Conservation (phyloP, 2,797 vertebrate genomes). For the Helostoma temminkii region DNA sequence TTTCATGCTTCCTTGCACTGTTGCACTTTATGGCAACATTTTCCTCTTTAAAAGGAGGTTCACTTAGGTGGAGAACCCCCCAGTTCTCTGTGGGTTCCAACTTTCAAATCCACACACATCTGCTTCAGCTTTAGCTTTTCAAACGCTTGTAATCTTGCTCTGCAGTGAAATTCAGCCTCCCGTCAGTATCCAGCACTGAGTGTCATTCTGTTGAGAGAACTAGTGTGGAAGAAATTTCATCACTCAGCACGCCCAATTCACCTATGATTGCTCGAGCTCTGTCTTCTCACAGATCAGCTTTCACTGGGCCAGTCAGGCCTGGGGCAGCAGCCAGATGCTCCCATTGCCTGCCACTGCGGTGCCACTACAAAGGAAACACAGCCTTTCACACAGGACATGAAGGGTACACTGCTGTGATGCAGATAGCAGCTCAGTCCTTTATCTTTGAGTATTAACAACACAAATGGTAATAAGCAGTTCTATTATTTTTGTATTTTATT, state of each 20-base stretch:
- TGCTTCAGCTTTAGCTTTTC: conserved; percentile 49
- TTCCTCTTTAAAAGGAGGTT: conserved; percentile 44
- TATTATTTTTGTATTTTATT: neutral
- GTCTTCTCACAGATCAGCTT: conserved; percentile 73
- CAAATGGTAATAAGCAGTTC: conserved; percentile 29
- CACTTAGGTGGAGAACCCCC: conserved; percentile 13
- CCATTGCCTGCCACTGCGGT: conserved; percentile 50
- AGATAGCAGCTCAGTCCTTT: conserved; percentile 45
- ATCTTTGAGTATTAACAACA: conserved; percentile 50
- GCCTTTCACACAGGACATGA: conserved; percentile 52
- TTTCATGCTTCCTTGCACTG: conserved; percentile 65
- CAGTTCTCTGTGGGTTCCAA: conserved; percentile 18
- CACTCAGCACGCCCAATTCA: conserved; percentile 65
- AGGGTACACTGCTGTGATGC: conserved; percentile 49
- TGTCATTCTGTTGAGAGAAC: conserved; percentile 51
- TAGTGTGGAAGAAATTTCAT: conserved; percentile 65
- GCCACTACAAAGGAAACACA: conserved; percentile 63
- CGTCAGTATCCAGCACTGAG: conserved; percentile 17
- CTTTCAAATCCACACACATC: conserved; percentile 45
- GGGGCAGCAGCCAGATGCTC: conserved; percentile 68
- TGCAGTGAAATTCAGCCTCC: conserved; percentile 27
- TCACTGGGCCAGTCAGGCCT: conserved; percentile 60
- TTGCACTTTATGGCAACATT: conserved; percentile 60
- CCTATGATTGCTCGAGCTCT: conserved; percentile 44
- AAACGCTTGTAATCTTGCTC: conserved; percentile 8